Evolutionary conservation across 2,888 invertebrate genomes (phyloP).

Genomic region (Merodon equestris): DNA sequence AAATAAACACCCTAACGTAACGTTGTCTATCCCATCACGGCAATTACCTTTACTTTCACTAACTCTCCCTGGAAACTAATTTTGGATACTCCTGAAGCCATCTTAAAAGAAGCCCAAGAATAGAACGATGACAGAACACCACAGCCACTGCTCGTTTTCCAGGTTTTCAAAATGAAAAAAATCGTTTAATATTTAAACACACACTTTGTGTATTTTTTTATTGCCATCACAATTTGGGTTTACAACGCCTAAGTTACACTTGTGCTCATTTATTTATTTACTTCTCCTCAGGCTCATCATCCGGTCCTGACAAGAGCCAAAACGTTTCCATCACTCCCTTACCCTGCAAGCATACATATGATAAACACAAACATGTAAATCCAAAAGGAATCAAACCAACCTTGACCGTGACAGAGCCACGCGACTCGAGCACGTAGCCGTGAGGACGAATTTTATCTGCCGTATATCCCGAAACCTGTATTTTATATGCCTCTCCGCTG

Average conservation of each 20-base stretch:
- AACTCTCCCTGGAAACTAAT: too few species aligned
- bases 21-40: too few species aligned
- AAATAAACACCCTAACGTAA: too few species aligned
- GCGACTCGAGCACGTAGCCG: conserved; percentile 84
- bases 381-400: conserved; percentile 77
- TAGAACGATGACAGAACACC: too few species aligned
- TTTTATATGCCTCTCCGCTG: conserved; percentile 83
- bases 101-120: too few species aligned
- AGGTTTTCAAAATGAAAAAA: not conserved
- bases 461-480: conserved; percentile 88
- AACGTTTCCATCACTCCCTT: conserved; percentile 94
- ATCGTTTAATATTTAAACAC: conserved; percentile 16
- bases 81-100: too few species aligned
- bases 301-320: conserved; percentile 85
- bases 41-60: too few species aligned
- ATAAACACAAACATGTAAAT: not conserved
- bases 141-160: too few species aligned
- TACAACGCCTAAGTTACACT: not conserved
- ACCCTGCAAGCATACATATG: conserved; percentile 81
- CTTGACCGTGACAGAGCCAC: conserved; percentile 90
- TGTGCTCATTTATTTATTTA: not conserved
- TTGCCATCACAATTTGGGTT: conserved; percentile 45
- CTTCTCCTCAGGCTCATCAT: conserved; percentile 63
- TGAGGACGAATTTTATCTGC: conserved; percentile 84
- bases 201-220: conserved; percentile 41